These are phyloP conservation scores for Himalopsyche tibetana DNA, from an alignment of 2,888 invertebrate species.

Conservation along the genomic window DNA sequence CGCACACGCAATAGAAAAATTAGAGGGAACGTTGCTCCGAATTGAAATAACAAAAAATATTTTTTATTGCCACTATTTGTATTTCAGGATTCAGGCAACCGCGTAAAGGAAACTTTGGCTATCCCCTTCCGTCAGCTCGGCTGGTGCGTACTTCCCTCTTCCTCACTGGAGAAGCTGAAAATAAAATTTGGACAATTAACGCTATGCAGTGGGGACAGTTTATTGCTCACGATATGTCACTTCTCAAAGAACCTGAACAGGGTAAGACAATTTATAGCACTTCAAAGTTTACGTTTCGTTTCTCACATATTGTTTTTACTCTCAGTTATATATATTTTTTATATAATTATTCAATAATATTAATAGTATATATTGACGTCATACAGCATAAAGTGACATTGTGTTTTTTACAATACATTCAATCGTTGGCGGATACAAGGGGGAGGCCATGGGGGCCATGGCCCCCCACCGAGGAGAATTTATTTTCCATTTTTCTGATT, in stretches of 20 bases:
- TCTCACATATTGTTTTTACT: neutral
- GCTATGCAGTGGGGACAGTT: slow-evolving; percentile 80
- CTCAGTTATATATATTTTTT: neutral
- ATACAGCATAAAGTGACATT: no score
- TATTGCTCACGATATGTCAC: slow-evolving; percentile 78
- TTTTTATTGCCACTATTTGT: no score
- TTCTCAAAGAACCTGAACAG: slow-evolving; percentile 67
- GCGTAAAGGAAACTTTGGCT: slow-evolving; percentile 68
- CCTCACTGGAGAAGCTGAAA: slow-evolving; percentile 67
- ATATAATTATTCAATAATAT: neutral
- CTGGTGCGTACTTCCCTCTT: slow-evolving; percentile 69
- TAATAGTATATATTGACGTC: neutral
- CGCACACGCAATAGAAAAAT: no score
- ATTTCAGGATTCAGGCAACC: slow-evolving; percentile 69
- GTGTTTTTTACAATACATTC: no score
- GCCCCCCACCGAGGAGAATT: no score
- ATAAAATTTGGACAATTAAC: slow-evolving; percentile 69
- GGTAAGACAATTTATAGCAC: slow-evolving; percentile 46
- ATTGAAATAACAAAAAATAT: no score
- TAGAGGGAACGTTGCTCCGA: no score
- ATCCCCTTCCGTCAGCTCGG: slow-evolving; percentile 69
- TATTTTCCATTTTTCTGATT: no score
- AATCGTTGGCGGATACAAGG: no score
- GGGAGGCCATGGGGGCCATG: no score
- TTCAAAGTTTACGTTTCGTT: neutral